phyloP scores from a whole-genome alignment of 2,888 invertebrate species.

The Sphaeridia pumilis region DNA sequence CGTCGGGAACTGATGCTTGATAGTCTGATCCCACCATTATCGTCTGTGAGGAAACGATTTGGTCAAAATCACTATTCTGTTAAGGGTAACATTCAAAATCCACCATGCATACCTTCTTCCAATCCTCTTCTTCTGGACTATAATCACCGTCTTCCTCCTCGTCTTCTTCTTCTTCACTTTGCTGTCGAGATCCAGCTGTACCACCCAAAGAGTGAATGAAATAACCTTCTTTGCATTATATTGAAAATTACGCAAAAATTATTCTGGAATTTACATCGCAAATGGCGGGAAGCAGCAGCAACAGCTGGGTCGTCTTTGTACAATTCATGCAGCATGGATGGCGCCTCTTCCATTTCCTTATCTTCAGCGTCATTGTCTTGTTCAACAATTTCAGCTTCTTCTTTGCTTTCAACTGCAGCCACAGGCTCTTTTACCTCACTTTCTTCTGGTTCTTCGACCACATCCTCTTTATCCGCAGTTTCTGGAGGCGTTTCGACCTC shows the following conservation, averaged over 20 bases:
- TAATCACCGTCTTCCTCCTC: slow-evolving; percentile 73
- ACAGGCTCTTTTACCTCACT: not conserved
- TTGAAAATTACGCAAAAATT: not conserved
- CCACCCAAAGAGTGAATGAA: slow-evolving; percentile 9
- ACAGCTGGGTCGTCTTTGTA: slow-evolving; percentile 44
- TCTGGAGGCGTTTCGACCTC: not conserved
- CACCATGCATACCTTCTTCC: slow-evolving; percentile 53
- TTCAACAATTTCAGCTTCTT: slow-evolving; percentile 18
- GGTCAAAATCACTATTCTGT: not conserved
- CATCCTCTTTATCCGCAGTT: not conserved
- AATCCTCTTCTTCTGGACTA: slow-evolving; percentile 73
- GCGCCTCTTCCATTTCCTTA: slow-evolving; percentile 38
- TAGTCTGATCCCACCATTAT: slow-evolving; percentile 92
- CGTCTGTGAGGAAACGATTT: slow-evolving; percentile 44
- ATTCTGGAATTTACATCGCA: slow-evolving; percentile 43
- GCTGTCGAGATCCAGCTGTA: slow-evolving; percentile 50
- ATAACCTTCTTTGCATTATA: not conserved
- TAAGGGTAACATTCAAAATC: not conserved
- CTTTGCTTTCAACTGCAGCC: not conserved
- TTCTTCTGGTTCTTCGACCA: not conserved
- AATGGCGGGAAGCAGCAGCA: slow-evolving; percentile 41
- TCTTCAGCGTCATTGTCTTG: slow-evolving; percentile 39
- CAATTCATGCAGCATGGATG: slow-evolving; percentile 47
- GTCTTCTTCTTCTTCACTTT: slow-evolving; percentile 52
- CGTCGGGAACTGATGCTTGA: slow-evolving; percentile 87